phyloP scores from a whole-genome alignment of 2,113 vertebrate genomes.

The Monarcha castaneiventris region DNA sequence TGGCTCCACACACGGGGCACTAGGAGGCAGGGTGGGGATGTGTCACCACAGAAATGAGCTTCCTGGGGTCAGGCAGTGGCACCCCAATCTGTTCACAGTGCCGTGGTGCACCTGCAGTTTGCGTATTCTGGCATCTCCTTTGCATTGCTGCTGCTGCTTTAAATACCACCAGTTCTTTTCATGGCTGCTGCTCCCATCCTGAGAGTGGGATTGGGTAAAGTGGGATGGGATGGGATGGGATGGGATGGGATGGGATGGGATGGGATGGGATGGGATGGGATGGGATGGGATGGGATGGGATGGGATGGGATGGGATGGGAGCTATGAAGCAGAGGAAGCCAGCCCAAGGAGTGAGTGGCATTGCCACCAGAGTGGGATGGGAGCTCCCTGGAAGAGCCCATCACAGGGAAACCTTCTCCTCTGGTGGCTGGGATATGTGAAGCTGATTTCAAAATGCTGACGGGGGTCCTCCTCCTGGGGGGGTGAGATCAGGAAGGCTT shows the following conservation, averaged over 20 bases:
- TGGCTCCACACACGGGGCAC: fast-evolving
- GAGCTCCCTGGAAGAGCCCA: background rate
- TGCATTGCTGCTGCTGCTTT: background rate
- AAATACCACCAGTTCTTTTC: background rate
- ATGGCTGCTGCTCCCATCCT: background rate
- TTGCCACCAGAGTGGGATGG: background rate
- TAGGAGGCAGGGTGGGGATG: background rate
- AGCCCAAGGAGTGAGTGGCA: background rate
- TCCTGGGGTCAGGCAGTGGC: background rate
- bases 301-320: background rate
- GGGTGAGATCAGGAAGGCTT: background rate
- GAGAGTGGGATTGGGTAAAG: background rate
- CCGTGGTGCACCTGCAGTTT: background rate
- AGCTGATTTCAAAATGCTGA: background rate
- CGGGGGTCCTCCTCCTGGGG: background rate
- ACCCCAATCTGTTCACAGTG: background rate
- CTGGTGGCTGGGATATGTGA: background rate
- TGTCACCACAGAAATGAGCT: fast-evolving
- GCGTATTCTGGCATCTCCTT: background rate
- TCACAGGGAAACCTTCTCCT: background rate
- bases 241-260: background rate
- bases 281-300: background rate
- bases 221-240: background rate
- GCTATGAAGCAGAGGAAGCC: background rate
- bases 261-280: no score